phyloP scores from a whole-genome alignment of 1,140 invertebrate species.

The Diachasmimorpha longicaudata region DNA sequence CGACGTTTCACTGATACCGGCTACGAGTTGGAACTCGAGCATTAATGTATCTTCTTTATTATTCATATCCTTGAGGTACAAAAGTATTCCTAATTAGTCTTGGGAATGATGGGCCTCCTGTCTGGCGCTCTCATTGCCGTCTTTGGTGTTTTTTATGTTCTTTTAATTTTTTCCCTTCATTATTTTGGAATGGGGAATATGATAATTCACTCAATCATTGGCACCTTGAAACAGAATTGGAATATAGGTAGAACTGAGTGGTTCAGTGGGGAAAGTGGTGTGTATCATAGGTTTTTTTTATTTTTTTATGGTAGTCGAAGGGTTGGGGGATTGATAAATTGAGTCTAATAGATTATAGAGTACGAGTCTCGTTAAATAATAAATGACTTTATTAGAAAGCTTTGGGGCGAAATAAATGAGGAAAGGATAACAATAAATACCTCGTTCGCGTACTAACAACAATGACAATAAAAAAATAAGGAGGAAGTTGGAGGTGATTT shows the following conservation, averaged over 20 bases:
- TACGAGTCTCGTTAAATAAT: too few relatives aligned
- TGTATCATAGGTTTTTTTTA: constrained; percentile 15
- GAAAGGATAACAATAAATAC: too few relatives aligned
- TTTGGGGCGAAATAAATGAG: too few relatives aligned
- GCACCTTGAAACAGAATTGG: neutral
- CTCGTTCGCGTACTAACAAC: too few relatives aligned
- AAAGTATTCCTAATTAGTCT: constrained; percentile 19
- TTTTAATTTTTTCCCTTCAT: neutral
- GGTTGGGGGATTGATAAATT: too few relatives aligned
- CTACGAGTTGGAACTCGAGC: constrained; percentile 6
- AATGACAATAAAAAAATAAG: too few relatives aligned
- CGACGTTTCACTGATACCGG: constrained; percentile 3
- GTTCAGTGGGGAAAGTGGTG: constrained; percentile 10
- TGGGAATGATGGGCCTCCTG: neutral
- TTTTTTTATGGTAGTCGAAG: too few relatives aligned
- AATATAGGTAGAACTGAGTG: neutral
- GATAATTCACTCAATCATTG: neutral
- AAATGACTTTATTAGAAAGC: too few relatives aligned
- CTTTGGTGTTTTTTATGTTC: neutral
- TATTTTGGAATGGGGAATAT: neutral
- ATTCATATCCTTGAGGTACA: neutral
- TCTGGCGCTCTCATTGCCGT: constrained; percentile 10
- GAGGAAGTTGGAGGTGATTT: too few relatives aligned
- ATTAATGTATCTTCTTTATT: constrained; percentile 15
- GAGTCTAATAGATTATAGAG: too few relatives aligned